A percentile compares a stretch with the other conserved stretches of the same genome.
These are phyloP conservation scores for Lepidocyrtinus sp. DNA, from an alignment of 2,888 invertebrate genomes.

Conservation along the genomic window DNA sequence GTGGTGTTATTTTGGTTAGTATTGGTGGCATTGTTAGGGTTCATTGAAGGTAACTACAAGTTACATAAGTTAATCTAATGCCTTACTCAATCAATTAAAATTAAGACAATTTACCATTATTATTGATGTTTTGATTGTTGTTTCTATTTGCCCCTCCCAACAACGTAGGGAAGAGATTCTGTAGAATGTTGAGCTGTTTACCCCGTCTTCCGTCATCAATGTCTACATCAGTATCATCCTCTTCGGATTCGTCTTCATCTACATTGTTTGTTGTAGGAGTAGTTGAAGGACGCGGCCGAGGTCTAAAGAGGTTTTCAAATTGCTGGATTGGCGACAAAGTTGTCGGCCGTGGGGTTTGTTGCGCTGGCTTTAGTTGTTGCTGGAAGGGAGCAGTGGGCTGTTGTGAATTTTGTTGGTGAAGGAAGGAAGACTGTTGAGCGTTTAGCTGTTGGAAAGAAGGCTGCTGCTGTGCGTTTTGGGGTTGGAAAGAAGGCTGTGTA, in stretches of 20 bases:
- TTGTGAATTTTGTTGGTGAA: not conserved
- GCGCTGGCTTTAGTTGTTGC: not conserved
- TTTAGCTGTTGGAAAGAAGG: slow-evolving; percentile 17
- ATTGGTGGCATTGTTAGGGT: no score
- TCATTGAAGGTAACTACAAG: no score
- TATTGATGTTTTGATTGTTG: slow-evolving; percentile 28
- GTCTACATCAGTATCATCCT: not conserved
- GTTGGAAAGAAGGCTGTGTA: no score
- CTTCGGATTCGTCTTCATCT: slow-evolving; percentile 24
- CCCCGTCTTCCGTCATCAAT: not conserved
- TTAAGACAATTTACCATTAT: no score
- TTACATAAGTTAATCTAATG: no score
- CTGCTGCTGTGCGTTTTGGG: not conserved
- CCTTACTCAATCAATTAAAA: no score
- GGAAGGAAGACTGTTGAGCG: not conserved
- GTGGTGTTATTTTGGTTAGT: slow-evolving; percentile 15
- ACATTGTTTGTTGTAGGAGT: not conserved
- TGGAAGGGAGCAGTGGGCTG: not conserved
- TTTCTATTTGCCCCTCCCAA: slow-evolving; percentile 22
- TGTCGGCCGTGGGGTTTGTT: not conserved
- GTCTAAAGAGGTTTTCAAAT: not conserved
- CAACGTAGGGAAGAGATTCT: slow-evolving; percentile 21
- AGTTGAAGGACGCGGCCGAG: not conserved
- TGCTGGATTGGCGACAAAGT: not conserved
- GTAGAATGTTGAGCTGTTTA: slow-evolving; percentile 39